Evolutionary conservation across 2,113 vertebrate species (phyloP).

Genomic region (Picathartes gymnocephalus): DNA sequence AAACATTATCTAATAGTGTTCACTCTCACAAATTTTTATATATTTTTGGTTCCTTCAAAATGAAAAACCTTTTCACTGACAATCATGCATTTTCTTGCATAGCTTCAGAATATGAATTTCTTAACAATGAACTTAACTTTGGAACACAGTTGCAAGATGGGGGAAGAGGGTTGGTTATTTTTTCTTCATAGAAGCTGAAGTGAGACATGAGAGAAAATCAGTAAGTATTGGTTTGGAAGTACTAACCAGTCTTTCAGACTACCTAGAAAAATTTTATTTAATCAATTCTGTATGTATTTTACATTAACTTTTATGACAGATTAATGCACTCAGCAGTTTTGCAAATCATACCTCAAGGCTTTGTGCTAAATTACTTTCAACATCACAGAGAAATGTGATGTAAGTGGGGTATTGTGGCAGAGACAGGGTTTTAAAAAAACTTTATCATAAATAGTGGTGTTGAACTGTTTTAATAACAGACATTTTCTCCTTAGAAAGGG

Average conservation of each 20-base stretch:
- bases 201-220: neutral
- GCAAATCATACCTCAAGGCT: neutral
- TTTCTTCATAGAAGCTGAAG: neutral
- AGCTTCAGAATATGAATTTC: neutral
- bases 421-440: rapidly evolving
- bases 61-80: neutral
- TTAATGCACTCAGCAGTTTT: neutral
- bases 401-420: neutral
- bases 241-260: neutral
- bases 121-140: neutral
- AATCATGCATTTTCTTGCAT: neutral
- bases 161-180: neutral
- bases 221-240: no score
- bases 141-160: neutral
- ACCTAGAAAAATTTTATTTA: neutral
- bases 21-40: neutral
- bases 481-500: neutral
- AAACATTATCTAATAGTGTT: neutral
- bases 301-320: neutral
- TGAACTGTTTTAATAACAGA: neutral
- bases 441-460: neutral
- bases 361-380: neutral
- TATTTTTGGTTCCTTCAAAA: neutral
- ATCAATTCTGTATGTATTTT: neutral
- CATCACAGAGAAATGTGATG: neutral